These are phyloP conservation scores for Lophius americanus DNA, from an alignment of 2,797 vertebrate species.

Conservation along the genomic window DNA sequence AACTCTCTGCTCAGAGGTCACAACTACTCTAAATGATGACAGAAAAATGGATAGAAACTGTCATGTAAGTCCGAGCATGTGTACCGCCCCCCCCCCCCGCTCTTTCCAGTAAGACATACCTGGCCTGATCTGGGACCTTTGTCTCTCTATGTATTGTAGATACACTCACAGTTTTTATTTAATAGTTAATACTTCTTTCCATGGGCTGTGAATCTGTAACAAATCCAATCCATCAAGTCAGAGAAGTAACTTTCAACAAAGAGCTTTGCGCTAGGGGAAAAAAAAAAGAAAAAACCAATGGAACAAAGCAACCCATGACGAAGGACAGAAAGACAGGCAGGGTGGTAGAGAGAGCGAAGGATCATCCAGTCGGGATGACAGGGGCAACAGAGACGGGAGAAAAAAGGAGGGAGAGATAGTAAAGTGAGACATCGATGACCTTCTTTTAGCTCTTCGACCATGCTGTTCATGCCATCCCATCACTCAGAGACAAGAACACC, in stretches of 20 bases:
- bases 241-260: constrained; percentile 50
- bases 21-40: constrained; percentile 49
- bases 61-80: constrained; percentile 22
- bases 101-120: constrained; percentile 8
- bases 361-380: constrained; percentile 80
- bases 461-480: constrained; percentile 78
- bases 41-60: constrained; percentile 46
- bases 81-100: background rate
- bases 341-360: constrained; percentile 71
- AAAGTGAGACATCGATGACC: constrained; percentile 79
- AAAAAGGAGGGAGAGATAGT: constrained; percentile 70
- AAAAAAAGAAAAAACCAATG: constrained; percentile 40
- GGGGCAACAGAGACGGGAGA: constrained; percentile 77
- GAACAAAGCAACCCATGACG: constrained; percentile 74
- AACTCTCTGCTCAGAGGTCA: constrained; percentile 47
- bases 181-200: constrained; percentile 26
- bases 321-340: constrained; percentile 79
- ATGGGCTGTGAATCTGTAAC: constrained; percentile 36
- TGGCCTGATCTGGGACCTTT: constrained; percentile 17
- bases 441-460: constrained; percentile 80
- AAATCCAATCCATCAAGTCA: constrained; percentile 58
- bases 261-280: constrained; percentile 38
- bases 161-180: constrained; percentile 41
- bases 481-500: constrained; percentile 79
- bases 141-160: background rate